Percentiles rank a stretch among this genome's conserved stretches.
Conservation (phyloP, 2,888 invertebrate species). For the Smittia aterrima region DNA sequence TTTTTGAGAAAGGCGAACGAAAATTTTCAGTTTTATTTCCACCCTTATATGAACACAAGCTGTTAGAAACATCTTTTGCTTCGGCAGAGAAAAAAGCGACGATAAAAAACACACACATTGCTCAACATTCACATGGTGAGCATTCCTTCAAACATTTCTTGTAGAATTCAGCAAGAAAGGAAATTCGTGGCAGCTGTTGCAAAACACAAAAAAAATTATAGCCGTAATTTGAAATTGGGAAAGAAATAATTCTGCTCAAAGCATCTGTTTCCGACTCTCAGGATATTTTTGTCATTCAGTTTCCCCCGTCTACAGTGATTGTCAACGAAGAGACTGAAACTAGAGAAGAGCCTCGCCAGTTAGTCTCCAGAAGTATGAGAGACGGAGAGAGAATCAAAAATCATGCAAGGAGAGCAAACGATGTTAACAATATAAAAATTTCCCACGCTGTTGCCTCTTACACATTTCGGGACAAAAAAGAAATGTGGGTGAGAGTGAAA, state of each 20-base stretch:
- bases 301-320: not conserved
- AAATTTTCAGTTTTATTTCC: slow-evolving; percentile 13
- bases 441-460: slow-evolving; percentile 37
- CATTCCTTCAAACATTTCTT: slow-evolving; percentile 32
- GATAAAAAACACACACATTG: slow-evolving; percentile 38
- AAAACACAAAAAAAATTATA: slow-evolving; percentile 26
- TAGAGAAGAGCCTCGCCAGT: not conserved
- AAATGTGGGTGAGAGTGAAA: slow-evolving; percentile 16
- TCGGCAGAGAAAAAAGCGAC: slow-evolving; percentile 17
- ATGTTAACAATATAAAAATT: too few relatives aligned
- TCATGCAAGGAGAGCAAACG: slow-evolving; percentile 8
- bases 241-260: slow-evolving; percentile 15
- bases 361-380: not conserved
- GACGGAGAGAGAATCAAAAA: not conserved
- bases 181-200: slow-evolving; percentile 35
- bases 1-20: not conserved
- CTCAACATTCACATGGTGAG: slow-evolving; percentile 34
- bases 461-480: not conserved
- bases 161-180: slow-evolving; percentile 33
- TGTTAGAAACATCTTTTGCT: slow-evolving; percentile 28
- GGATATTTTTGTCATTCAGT: slow-evolving; percentile 21
- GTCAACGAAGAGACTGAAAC: not conserved
- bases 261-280: slow-evolving; percentile 35
- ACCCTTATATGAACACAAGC: slow-evolving; percentile 30
- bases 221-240: slow-evolving; percentile 36